Evolutionary conservation across 2,113 vertebrate genomes (phyloP).

Genomic region (Panthera tigris): DNA sequence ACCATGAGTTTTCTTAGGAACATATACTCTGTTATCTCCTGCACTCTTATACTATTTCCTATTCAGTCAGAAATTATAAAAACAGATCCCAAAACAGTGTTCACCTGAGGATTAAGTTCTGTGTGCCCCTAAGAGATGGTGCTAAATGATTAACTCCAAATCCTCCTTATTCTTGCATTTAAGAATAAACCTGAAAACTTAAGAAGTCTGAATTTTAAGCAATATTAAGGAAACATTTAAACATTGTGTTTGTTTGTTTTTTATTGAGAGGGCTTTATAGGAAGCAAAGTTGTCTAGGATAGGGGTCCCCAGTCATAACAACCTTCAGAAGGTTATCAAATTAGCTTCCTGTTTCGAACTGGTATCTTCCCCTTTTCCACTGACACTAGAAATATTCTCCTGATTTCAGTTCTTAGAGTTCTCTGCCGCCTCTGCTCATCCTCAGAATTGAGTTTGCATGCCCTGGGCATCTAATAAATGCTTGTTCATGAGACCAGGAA

Average conservation of each 20-base stretch:
- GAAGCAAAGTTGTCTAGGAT: background rate
- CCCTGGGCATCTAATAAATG: background rate
- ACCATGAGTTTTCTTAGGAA: background rate
- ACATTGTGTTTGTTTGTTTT: background rate
- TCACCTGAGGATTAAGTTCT: background rate
- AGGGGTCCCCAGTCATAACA: background rate
- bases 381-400: background rate
- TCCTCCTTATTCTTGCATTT: background rate
- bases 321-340: background rate
- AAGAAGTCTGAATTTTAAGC: background rate
- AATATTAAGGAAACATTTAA: background rate
- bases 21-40: background rate
- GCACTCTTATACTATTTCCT: background rate
- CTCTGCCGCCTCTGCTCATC: background rate
- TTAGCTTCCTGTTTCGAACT: background rate
- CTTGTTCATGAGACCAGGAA: background rate
- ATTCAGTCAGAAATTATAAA: background rate
- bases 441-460: conserved; percentile 9
- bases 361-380: background rate
- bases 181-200: background rate
- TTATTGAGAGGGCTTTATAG: background rate
- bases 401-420: conserved; percentile 8
- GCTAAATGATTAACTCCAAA: conserved; percentile 22
- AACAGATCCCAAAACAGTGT: background rate
- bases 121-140: background rate